Evolutionary conservation across 1,140 invertebrate species (phyloP).

Genomic region (Sinonovacula constricta): DNA sequence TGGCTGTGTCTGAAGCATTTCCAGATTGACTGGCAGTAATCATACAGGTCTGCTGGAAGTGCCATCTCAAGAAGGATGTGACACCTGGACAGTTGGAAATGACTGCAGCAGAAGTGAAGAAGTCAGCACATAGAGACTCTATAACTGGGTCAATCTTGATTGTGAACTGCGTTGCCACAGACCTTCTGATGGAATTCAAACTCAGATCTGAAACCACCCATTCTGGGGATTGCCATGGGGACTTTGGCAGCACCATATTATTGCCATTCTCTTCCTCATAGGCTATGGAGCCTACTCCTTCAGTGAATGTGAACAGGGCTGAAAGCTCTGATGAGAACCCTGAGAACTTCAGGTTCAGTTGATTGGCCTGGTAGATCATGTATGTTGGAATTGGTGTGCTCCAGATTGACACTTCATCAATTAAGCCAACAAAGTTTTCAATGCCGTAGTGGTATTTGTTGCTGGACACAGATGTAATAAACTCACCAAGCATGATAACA

Average conservation of each 20-base stretch:
- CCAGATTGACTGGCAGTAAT: slow-evolving; percentile 24
- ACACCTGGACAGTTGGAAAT: slow-evolving; percentile 44
- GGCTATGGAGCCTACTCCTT: slow-evolving; percentile 56
- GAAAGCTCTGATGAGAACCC: slow-evolving; percentile 51
- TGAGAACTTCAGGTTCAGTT: slow-evolving; percentile 53
- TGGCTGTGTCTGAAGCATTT: slow-evolving; percentile 34
- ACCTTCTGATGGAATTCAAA: slow-evolving; percentile 19
- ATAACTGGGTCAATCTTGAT: slow-evolving; percentile 11
- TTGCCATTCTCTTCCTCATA: slow-evolving; percentile 54
- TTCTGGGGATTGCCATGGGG: slow-evolving; percentile 58
- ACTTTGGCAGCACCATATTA: slow-evolving; percentile 50
- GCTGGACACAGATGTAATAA: slow-evolving; percentile 49
- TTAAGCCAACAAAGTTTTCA: slow-evolving; percentile 51
- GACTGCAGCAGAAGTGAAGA: slow-evolving; percentile 45
- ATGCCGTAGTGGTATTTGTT: slow-evolving; percentile 18
- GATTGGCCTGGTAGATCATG: slow-evolving; percentile 57
- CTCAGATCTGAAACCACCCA: slow-evolving; percentile 59
- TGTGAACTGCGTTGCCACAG: neutral
- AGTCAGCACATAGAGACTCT: slow-evolving; percentile 41
- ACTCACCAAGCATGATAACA: slow-evolving; percentile 56
- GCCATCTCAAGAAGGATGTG: slow-evolving; percentile 10
- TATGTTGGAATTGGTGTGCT: slow-evolving; percentile 50
- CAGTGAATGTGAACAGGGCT: slow-evolving; percentile 55
- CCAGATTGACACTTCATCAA: slow-evolving; percentile 64
- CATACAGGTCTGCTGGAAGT: slow-evolving; percentile 48